Evolutionary conservation across 2,113 vertebrate genomes (phyloP), one percentile per base, ranked within the genome.

Genomic region (Trichomycterus rosablanca): DNA sequence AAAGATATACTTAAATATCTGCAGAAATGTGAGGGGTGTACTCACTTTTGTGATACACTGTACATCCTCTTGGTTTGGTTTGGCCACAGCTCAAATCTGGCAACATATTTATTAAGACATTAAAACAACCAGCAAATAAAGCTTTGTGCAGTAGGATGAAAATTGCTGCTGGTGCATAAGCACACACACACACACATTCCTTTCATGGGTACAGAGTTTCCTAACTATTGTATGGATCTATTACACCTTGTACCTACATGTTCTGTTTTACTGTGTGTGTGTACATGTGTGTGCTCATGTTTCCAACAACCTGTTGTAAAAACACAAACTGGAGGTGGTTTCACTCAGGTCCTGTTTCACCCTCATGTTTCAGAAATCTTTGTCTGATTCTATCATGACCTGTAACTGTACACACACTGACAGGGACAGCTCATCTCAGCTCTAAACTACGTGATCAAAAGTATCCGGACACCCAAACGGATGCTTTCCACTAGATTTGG

Each of bases 221-320:
- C 54, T 22, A 16, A 12, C 54, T 39, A 24, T 22, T 19, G 50
- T 54, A 26, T 9, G 32, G 50, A 53, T 54, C 8, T 20, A 3
- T 16, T 44, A 30, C 28, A 43, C 37, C 55, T 20, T 63, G 59
- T 63, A 53, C 23, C 14, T 52, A 43, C 48, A 40, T 62, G 44
- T 43, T 12, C 30, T 10, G 16, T 20, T 20, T 46, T 12, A 20
- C 16, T 24, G 32, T 35, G 51, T 39, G 19, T 15, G 12, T 15
- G 18, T 39, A 18, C 20, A 11, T 37, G 18, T 40, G 37, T 14
- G 37, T 40, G 37, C 2, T 24, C 52, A n/a, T 55, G 57, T 49
- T 19, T 16, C 32, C 57, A 39, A 16, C 55, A 63, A 44, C 57
- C 58, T 71, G 45, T 52, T 66, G 37, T 71, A 35, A 50, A 66